Percentiles rank a stretch among this genome's conserved stretches.
Evolutionary conservation across 2,888 invertebrate genomes (phyloP).

Genomic region (Zaprionus obscuricornis): DNA sequence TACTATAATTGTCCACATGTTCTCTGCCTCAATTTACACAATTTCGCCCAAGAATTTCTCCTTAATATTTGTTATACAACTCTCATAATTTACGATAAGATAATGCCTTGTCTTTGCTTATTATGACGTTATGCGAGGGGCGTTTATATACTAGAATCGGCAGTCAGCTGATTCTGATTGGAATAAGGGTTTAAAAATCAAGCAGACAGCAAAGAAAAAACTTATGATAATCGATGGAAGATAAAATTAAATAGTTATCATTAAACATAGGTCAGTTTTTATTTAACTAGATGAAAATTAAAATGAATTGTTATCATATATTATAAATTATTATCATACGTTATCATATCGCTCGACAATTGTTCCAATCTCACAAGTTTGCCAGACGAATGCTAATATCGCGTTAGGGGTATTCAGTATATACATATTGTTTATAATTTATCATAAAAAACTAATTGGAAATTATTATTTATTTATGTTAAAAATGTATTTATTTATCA

Average conservation of each 20-base stretch:
- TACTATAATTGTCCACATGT: too few species aligned
- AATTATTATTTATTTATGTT: background rate
- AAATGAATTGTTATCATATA: constrained; percentile 12
- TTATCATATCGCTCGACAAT: too few species aligned
- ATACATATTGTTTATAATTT: too few species aligned
- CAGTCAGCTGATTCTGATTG: constrained; percentile 21
- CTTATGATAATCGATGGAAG: too few species aligned
- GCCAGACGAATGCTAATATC: too few species aligned
- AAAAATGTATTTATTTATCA: background rate
- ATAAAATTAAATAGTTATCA: too few species aligned
- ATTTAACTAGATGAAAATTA: constrained; percentile 7
- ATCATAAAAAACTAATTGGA: background rate
- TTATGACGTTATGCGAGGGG: constrained; percentile 30
- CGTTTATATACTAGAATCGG: constrained; percentile 10
- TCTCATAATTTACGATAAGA: too few species aligned
- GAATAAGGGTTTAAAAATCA: constrained; percentile 39
- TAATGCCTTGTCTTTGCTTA: constrained; percentile 4
- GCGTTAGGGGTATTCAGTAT: background rate
- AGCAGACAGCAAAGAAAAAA: constrained; percentile 39
- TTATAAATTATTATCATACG: background rate
- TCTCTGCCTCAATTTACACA: constrained; percentile 2
- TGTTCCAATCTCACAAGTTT: too few species aligned
- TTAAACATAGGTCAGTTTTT: constrained; percentile 53
- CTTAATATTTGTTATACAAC: constrained; percentile 41
- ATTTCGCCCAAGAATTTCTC: constrained; percentile 8